A percentile compares a stretch with the other conserved stretches of the same genome.
These are phyloP conservation scores for Triplophysa yarkandensis DNA, from an alignment of 2,797 vertebrate species.

Conservation along the genomic window DNA sequence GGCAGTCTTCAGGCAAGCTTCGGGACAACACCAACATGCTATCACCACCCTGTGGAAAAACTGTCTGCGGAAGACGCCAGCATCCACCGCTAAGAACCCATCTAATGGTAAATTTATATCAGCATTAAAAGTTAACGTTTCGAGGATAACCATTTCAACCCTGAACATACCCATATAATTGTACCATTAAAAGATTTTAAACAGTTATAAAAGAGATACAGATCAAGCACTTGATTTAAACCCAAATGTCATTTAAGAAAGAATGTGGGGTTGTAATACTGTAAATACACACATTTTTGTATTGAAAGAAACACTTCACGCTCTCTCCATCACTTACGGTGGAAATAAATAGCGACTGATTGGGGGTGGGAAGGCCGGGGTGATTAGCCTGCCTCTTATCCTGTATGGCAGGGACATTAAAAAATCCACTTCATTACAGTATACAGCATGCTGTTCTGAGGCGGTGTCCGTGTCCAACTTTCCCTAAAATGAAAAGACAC, in stretches of 20 bases:
- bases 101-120: conserved; percentile 62
- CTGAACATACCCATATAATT: conserved; percentile 33
- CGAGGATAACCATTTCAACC: conserved; percentile 52
- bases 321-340: conserved; percentile 28
- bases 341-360: conserved; percentile 50
- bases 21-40: conserved; percentile 57
- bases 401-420: conserved; percentile 55
- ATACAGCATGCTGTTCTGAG: conserved; percentile 45
- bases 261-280: conserved; percentile 11
- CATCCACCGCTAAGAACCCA: conserved; percentile 51
- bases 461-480: conserved; percentile 48
- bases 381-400: conserved; percentile 51
- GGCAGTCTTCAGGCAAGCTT: conserved; percentile 61
- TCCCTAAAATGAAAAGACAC: conserved; percentile 56
- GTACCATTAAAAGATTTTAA: conserved; percentile 34
- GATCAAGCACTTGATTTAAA: conserved; percentile 7
- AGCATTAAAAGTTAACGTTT: conserved; percentile 62
- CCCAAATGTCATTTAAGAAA: not conserved
- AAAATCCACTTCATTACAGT: conserved; percentile 59
- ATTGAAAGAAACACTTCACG: conserved; percentile 14
- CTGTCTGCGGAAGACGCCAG: conserved; percentile 42
- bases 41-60: conserved; percentile 51
- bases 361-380: conserved; percentile 27
- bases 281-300: conserved; percentile 16
- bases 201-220: conserved; percentile 7